Percentiles rank a stretch among this genome's conserved stretches.
Evolutionary conservation across 1,140 invertebrate genomes (phyloP).

Genomic region (Maconellicoccus hirsutus): DNA sequence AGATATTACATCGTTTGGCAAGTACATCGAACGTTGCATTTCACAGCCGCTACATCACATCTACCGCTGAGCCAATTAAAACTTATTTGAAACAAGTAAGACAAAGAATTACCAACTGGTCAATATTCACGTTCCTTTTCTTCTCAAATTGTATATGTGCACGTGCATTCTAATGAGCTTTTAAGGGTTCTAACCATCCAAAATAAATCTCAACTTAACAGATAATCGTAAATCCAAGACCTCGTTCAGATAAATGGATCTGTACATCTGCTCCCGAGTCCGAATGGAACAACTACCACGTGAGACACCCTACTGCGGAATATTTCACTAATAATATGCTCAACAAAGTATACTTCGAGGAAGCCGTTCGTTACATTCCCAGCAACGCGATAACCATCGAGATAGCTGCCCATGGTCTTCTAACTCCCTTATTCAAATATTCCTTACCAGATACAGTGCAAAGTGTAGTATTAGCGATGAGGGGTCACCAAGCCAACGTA

Average conservation of each 20-base stretch:
- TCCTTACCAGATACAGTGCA: constrained; percentile 42
- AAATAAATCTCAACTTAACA: not conserved
- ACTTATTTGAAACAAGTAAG: constrained; percentile 60
- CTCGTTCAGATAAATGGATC: constrained; percentile 45
- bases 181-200: not conserved
- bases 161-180: not conserved
- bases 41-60: constrained; percentile 41
- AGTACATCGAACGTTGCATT: constrained; percentile 76
- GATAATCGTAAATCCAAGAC: constrained; percentile 42
- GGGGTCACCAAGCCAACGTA: constrained; percentile 37
- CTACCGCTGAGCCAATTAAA: too few relatives aligned
- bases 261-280: constrained; percentile 46
- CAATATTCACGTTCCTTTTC: too few relatives aligned
- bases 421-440: constrained; percentile 46
- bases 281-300: constrained; percentile 39
- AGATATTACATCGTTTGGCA: constrained; percentile 71
- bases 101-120: too few relatives aligned
- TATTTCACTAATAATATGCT: constrained; percentile 58
- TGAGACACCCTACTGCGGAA: constrained; percentile 44
- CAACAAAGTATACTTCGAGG: constrained; percentile 65
- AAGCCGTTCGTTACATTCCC: constrained; percentile 62
- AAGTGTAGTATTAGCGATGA: constrained; percentile 46
- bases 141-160: too few relatives aligned
- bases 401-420: constrained; percentile 44
- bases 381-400: constrained; percentile 62